Base-by-base conservation (phyloP, 2,797 vertebrate species). In the Columba guinea region DNA sequence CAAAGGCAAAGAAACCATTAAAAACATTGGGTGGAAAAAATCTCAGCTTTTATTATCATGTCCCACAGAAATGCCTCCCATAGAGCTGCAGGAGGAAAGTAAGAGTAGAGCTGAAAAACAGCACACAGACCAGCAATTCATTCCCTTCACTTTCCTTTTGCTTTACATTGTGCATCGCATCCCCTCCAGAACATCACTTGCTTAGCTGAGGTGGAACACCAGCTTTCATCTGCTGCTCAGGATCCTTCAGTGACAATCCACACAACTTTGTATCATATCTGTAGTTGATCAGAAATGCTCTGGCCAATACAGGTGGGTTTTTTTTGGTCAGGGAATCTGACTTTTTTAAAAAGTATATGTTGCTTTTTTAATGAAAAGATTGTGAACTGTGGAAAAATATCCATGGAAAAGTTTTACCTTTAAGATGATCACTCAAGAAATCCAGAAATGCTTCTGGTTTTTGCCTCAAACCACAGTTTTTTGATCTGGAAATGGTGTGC, bases 1-100 rank as follows among this genome's bases (percentile, higher is more conserved):
- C 53, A 71, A 94, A 92, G 89, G 86, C 70, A 90, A 94, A 94
- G 86, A 81, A 95, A 95, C 60, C 58, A 34, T 49, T 44, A 56
- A 87, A 92, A 95, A 68, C 60, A 2, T 22, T 2, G 34, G 32
- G 41, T 73, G 48, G 77, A 94, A 91, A 94, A 91, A 82, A n/a
- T 93, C 65, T 46, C 56, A 58, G 51, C 77, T 84, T 84, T 91
- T 78, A n/a, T 74, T 78, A 77, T 79, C 65, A 59, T 8, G 21
- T 69, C 46, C 62, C 70, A 62, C 51, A 90, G 91, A 95, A 96
- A 92, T 64, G 53, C 69, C 89, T 93, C 90, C 93, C 64, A 49
- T 58, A 23, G 67, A 80, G 70, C 67, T 81, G 18, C 32, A 21
- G 80, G 87, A 67, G 64, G 95, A 83, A 90, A 89, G 90, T 56